A percentile compares a stretch with the other conserved stretches of the same genome.
Evolutionary conservation across 2,797 vertebrate species (phyloP).

Genomic region (Platyrinchus mystaceus): DNA sequence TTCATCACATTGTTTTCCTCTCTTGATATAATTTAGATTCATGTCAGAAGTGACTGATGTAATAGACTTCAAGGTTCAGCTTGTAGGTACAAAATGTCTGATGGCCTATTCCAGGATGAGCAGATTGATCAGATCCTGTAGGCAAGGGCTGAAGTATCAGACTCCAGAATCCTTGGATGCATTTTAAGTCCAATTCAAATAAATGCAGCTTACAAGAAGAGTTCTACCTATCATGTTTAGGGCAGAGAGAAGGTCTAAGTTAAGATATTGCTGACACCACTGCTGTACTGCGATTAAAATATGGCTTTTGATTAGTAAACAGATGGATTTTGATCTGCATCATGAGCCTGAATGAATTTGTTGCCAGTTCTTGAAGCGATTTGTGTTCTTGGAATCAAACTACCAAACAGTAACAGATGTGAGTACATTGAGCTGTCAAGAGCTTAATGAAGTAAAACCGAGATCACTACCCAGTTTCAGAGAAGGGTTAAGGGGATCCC

Average conservation of each 20-base stretch:
- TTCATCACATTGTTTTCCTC: background rate
- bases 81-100: background rate
- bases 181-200: background rate
- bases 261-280: slow-evolving; percentile 12
- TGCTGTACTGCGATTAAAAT: slow-evolving; percentile 40
- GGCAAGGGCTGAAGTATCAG: background rate
- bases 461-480: slow-evolving; percentile 58
- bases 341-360: slow-evolving; percentile 58
- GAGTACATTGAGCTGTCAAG: slow-evolving; percentile 81
- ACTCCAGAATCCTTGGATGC: background rate
- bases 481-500: slow-evolving; percentile 59
- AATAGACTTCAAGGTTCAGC: background rate
- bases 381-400: slow-evolving; percentile 68
- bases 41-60: background rate
- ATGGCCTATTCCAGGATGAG: background rate
- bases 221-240: background rate
- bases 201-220: background rate
- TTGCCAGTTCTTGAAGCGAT: slow-evolving; percentile 67
- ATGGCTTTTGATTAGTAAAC: slow-evolving; percentile 73
- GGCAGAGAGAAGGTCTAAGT: slow-evolving; percentile 1
- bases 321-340: slow-evolving; percentile 72
- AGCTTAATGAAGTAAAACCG: slow-evolving; percentile 79
- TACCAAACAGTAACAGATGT: slow-evolving; percentile 81
- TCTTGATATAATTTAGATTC: background rate
- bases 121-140: background rate